These are phyloP conservation scores for Pterostichus madidus DNA, from an alignment of 2,888 invertebrate genomes.

Conservation along the genomic window DNA sequence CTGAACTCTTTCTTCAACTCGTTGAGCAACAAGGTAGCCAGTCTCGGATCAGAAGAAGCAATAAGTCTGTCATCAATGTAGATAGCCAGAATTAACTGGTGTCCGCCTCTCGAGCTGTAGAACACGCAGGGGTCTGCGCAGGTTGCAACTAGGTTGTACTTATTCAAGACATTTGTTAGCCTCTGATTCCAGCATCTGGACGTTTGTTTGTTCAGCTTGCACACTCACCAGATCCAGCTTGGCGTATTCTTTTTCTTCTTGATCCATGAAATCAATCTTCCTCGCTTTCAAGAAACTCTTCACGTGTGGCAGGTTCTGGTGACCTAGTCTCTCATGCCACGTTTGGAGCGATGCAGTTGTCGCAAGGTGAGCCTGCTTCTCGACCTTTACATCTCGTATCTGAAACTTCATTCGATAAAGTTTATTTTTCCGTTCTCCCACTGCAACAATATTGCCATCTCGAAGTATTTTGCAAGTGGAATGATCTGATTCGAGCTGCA, in stretches of 20 bases:
- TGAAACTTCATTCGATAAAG: neutral
- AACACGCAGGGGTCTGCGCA: slow-evolving; percentile 25
- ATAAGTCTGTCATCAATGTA: slow-evolving; percentile 50
- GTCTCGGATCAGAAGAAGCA: neutral
- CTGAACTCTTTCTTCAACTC: slow-evolving; percentile 7
- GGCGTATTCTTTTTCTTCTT: neutral
- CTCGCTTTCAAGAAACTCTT: too few species aligned
- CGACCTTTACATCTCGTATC: neutral
- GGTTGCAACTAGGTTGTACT: neutral
- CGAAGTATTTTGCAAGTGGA: neutral
- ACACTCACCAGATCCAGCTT: slow-evolving; percentile 69
- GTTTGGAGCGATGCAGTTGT: too few species aligned
- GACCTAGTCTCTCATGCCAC: too few species aligned
- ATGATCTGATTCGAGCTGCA: slow-evolving; percentile 4
- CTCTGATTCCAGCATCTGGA: slow-evolving; percentile 72
- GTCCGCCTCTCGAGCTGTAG: neutral
- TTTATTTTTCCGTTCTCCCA: neutral
- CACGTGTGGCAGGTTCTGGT: too few species aligned
- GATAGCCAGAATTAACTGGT: neutral
- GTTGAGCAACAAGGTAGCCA: neutral
- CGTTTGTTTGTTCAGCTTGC: slow-evolving; percentile 72
- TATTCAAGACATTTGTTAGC: slow-evolving; percentile 69
- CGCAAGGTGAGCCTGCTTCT: neutral
- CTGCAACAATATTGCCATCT: too few species aligned
- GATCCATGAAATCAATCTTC: too few species aligned